Evolutionary conservation across 1,140 invertebrate species (phyloP), one percentile per base, ranked within the genome.

Genomic region (Pseudoatta argentina): DNA sequence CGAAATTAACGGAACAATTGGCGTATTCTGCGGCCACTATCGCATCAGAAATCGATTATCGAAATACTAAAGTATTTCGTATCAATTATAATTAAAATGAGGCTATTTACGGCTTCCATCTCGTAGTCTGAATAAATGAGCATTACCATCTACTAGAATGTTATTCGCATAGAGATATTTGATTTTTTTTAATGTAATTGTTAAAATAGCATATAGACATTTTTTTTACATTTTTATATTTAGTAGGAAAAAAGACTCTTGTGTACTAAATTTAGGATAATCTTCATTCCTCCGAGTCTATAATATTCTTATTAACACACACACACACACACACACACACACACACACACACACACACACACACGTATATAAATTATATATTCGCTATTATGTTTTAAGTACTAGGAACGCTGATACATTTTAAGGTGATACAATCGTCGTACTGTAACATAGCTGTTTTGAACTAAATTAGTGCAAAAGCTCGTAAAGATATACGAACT

Each of bases 1-100:
- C 79, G 79, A 83, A 83, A 83, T 83, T 83, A 83, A 83, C 75
- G 79, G 79, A 83, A 83, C 79, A 83, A 83, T 83, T 83, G 79
- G 79, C 79, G 79, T 83, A 83, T 83, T 75, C 79, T 83, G 79
- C 69, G 79, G 79, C 55, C 39, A 75, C 69, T 61, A 73, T 83
- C 55, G 79, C 69, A 83, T 75, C 79, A 83, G 69, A 63, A 83
- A 83, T 83, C 69, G 79, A 83, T 83, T 75, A 83, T 79, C 48
- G 77, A 67, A 79, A 67, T 83, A 83, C 79, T 83, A 83, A 83
- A 75, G 79, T 83, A 83, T 83, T 83, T 83, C 79, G 69, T 83
- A 83, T 83, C 79, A 83, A 83, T 83, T 83, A 83, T 83, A 83
- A 83, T 83, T 83, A 83, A 83, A 83, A 83, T 44, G 79, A 83